Evolutionary conservation across 2,113 vertebrate genomes (phyloP).

Genomic region (Sinosuthora webbiana): DNA sequence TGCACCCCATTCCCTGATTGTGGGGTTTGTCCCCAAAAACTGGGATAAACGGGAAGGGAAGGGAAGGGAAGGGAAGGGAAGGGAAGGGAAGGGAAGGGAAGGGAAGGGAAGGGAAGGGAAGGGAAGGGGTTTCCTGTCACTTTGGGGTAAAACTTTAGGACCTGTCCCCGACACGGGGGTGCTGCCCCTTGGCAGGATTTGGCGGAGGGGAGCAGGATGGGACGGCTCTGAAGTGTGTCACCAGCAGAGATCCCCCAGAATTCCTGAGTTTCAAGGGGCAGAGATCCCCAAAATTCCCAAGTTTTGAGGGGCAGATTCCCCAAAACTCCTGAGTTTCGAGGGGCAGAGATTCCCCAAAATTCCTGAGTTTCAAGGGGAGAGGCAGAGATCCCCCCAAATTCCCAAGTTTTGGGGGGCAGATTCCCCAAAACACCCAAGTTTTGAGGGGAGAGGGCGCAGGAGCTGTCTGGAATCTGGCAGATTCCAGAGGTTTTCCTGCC

Average conservation of each 20-base stretch:
- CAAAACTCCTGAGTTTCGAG: not conserved
- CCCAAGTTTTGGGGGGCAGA: no score
- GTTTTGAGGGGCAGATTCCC: no score
- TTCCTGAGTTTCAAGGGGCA: not conserved
- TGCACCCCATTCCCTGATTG: not conserved
- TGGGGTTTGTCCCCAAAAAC: not conserved
- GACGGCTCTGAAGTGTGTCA: not conserved
- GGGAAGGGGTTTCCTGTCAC: not conserved
- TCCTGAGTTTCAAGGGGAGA: not conserved
- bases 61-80: not conserved
- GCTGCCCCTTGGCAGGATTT: not conserved
- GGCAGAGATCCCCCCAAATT: not conserved
- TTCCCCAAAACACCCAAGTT: no score
- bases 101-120: not conserved
- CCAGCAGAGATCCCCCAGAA: not conserved
- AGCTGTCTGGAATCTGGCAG: conserved; percentile 5
- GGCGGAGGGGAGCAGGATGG: rapidly evolving
- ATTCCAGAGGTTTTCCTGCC: not conserved
- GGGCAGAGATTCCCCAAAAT: not conserved
- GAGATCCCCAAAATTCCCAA: not conserved
- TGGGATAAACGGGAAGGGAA: not conserved
- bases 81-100: not conserved
- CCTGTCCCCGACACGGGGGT: rapidly evolving
- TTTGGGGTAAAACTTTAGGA: not conserved
- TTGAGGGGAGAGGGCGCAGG: not conserved